Percentiles rank a stretch among this genome's conserved stretches.
Evolutionary conservation across 1,140 invertebrate species (phyloP).

Genomic region (Drosophila watanabei): DNA sequence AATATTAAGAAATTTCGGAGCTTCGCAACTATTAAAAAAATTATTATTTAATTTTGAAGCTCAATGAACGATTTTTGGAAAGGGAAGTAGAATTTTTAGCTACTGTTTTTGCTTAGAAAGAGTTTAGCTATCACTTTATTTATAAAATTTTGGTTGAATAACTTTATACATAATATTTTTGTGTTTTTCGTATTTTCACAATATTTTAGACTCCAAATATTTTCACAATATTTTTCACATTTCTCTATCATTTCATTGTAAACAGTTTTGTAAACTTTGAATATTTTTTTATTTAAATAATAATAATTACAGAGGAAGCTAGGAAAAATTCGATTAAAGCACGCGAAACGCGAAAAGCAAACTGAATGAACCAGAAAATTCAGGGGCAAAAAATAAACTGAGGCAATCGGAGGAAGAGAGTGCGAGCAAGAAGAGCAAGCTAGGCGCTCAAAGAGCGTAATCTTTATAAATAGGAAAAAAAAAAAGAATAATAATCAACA

Average conservation of each 20-base stretch:
- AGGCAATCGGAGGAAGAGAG: constrained; percentile 25
- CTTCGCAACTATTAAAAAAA: not conserved
- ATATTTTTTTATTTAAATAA: constrained; percentile 33
- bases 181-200: too few relatives aligned
- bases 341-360: constrained; percentile 73
- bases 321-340: constrained; percentile 48
- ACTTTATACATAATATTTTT: too few relatives aligned
- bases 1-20: not conserved
- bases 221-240: not conserved
- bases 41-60: not conserved
- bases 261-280: constrained; percentile 2
- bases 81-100: fast-evolving
- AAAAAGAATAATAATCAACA: constrained; percentile 62
- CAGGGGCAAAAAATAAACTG: constrained; percentile 67
- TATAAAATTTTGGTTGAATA: too few relatives aligned
- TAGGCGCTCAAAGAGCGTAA: constrained; percentile 35
- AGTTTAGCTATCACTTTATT: not conserved
- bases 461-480: constrained; percentile 75
- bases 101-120: not conserved
- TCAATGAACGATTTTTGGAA: not conserved
- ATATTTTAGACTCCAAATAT: too few relatives aligned
- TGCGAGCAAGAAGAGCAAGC: constrained; percentile 10
- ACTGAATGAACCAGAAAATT: constrained; percentile 67
- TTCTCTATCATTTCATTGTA: not conserved
- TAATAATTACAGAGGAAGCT: constrained; percentile 37